Percentiles rank a stretch among this genome's conserved stretches.
phyloP scores from a whole-genome alignment of 2,113 vertebrate species.

The Brachyistius frenatus region DNA sequence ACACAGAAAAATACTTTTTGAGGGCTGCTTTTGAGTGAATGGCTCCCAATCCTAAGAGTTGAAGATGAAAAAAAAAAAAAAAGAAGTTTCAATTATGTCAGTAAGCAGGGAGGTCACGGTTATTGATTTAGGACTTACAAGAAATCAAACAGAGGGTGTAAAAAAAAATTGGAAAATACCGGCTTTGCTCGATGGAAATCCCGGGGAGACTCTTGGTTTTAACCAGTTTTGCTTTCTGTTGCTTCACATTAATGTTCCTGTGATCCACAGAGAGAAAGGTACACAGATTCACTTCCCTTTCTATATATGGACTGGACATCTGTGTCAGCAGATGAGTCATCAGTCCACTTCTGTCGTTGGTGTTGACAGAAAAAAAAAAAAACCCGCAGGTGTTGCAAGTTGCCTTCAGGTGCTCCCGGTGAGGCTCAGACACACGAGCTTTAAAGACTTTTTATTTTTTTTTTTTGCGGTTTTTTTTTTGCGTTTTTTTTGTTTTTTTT shows the following conservation, averaged over 20 bases:
- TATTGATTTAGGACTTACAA: no score
- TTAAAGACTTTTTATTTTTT: not conserved
- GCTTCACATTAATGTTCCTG: not conserved
- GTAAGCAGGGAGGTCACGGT: no score
- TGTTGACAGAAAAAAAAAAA: not conserved
- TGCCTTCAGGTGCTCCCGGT: slow-evolving; percentile 41
- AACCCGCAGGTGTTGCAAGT: not conserved
- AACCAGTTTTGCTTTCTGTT: slow-evolving; percentile 59
- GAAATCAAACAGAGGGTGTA: not conserved
- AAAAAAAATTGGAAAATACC: not conserved
- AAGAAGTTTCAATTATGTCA: no score
- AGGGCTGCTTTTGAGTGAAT: no score
- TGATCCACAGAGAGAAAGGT: not conserved
- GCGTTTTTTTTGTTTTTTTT: no score
- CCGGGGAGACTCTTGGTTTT: not conserved
- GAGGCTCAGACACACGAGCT: not conserved
- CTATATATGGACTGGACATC: not conserved
- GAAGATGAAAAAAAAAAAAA: no score
- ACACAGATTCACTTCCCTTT: not conserved
- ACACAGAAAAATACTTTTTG: no score
- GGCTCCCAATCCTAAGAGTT: no score
- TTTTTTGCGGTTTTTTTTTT: no score
- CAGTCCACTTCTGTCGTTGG: not conserved
- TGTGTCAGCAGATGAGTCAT: slow-evolving; percentile 18
- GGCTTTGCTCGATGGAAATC: not conserved